Conservation (phyloP, 1,140 invertebrate genomes). For the Sipha flava region DNA sequence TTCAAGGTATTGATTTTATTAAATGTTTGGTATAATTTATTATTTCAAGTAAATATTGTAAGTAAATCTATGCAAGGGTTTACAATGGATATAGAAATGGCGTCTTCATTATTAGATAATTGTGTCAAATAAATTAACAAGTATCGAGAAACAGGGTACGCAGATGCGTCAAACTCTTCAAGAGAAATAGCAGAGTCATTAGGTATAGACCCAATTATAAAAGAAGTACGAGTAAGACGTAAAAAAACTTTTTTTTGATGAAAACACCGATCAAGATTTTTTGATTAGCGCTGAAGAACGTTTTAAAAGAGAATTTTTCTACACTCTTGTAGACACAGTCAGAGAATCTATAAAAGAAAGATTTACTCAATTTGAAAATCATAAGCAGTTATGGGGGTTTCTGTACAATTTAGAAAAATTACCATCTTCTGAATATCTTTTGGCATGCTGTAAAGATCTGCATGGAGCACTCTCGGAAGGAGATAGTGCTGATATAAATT, state of each 20-base stretch:
- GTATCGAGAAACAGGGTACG: no score
- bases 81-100: no score
- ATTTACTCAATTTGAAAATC: not conserved
- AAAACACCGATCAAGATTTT: not conserved
- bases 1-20: conserved; percentile 37
- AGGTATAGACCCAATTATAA: not conserved
- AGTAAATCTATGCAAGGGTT: conserved; percentile 35
- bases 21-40: conserved; percentile 40
- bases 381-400: not conserved
- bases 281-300: no score
- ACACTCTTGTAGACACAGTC: not conserved
- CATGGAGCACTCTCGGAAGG: no score
- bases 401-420: not conserved
- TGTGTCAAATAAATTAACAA: no score
- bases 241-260: not conserved
- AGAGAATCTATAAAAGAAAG: no score
- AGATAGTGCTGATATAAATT: no score
- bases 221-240: not conserved
- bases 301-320: not conserved
- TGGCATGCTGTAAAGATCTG: not conserved
- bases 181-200: not conserved
- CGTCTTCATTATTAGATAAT: no score
- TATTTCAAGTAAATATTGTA: conserved; percentile 33
- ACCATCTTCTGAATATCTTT: not conserved
- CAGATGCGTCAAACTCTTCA: no score